Conservation (phyloP, 2,888 invertebrate species). For the Oegoconia quadripuncta region DNA sequence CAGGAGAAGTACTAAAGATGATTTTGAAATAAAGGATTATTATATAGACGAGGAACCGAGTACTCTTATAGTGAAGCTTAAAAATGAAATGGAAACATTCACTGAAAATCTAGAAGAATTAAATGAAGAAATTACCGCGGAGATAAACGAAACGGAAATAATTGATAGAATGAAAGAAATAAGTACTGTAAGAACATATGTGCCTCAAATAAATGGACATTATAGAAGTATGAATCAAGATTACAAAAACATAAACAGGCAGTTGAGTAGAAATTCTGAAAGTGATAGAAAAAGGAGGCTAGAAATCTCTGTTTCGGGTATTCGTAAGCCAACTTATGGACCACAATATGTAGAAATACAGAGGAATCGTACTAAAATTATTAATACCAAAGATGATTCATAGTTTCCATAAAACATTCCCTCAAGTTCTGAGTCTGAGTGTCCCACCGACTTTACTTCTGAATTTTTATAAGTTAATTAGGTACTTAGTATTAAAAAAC, state of each 20-base stretch:
- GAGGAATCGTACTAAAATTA: constrained; percentile 43
- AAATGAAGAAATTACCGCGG: constrained; percentile 11
- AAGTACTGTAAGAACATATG: constrained; percentile 43
- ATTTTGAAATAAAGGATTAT: constrained; percentile 2
- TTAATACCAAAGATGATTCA: constrained; percentile 9
- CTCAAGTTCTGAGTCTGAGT: constrained; percentile 7
- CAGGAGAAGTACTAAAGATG: constrained; percentile 22
- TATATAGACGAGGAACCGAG: constrained; percentile 26
- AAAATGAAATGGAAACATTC: constrained; percentile 34
- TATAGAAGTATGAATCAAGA: constrained; percentile 54
- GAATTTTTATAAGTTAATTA: constrained; percentile 8
- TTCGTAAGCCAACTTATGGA: constrained; percentile 40
- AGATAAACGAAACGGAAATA: constrained; percentile 10
- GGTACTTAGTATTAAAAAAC: no score
- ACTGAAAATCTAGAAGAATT: constrained; percentile 13
- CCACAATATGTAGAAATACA: constrained; percentile 63
- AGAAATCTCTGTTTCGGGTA: constrained; percentile 45
- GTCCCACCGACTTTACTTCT: constrained; percentile 26
- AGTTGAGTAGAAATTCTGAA: constrained; percentile 41
- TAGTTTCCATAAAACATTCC: constrained; percentile 8
- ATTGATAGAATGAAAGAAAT: constrained; percentile 16
- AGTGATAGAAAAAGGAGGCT: constrained; percentile 49
- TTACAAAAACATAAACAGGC: constrained; percentile 35
- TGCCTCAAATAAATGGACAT: constrained; percentile 67
- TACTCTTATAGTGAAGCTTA: constrained; percentile 43